These are phyloP conservation scores for Malurus elegans DNA, from an alignment of 2,113 vertebrate species.

Conservation along the genomic window DNA sequence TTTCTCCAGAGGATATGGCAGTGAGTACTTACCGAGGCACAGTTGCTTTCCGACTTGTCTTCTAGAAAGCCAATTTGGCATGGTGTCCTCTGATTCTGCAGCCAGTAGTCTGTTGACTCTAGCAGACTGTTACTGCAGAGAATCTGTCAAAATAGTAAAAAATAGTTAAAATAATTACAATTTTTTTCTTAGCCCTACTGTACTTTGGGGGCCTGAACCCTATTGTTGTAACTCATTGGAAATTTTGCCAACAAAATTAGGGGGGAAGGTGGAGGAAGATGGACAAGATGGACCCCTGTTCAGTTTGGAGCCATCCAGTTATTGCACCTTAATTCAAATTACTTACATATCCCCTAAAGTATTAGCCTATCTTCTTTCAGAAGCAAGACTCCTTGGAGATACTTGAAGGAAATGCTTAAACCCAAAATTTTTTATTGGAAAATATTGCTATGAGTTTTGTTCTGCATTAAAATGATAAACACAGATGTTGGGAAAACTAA, in stretches of 20 bases:
- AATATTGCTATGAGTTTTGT: neutral
- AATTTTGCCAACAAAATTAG: neutral
- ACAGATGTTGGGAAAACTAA: neutral
- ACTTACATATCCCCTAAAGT: neutral
- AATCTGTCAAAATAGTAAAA: constrained; percentile 79
- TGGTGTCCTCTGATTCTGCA: constrained; percentile 87
- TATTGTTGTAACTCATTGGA: neutral
- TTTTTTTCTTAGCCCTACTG: neutral
- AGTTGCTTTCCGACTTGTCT: constrained; percentile 82
- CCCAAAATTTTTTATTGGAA: neutral
- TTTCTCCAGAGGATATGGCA: neutral
- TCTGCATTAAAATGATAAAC: neutral
- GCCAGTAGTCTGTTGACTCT: constrained; percentile 94
- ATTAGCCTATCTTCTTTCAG: neutral
- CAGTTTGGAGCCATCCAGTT: neutral
- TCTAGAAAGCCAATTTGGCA: constrained; percentile 89
- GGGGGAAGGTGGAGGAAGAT: rapidly evolving
- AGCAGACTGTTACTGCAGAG: constrained; percentile 87
- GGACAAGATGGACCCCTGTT: neutral
- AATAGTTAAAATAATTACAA: neutral
- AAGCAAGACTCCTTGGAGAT: neutral
- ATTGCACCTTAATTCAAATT: neutral
- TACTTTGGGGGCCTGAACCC: neutral
- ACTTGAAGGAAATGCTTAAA: neutral
- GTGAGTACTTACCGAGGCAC: constrained; percentile 84